Percentiles rank a stretch among this genome's conserved stretches.
Evolutionary conservation across 2,888 invertebrate species (phyloP).

Genomic region (Ecdyonurus torrentis): DNA sequence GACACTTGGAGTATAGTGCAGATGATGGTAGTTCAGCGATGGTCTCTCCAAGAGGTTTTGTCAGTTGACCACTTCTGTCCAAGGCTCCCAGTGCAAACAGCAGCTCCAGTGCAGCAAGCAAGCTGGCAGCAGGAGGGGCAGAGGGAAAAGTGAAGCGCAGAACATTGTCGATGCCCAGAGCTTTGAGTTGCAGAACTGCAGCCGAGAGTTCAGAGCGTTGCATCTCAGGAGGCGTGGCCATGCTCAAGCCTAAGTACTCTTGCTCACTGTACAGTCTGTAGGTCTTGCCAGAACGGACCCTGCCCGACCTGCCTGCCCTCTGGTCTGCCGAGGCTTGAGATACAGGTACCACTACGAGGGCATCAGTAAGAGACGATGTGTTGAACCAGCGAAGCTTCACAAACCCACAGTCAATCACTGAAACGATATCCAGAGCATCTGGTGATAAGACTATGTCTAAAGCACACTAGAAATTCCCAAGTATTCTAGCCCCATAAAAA

Average conservation of each 20-base stretch:
- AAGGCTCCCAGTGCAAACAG: constrained; percentile 73
- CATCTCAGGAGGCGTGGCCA: constrained; percentile 79
- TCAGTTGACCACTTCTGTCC: constrained; percentile 59
- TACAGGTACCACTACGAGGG: constrained; percentile 63
- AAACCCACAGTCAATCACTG: constrained; percentile 91
- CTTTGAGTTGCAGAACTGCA: constrained; percentile 77
- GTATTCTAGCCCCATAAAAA: too few species aligned
- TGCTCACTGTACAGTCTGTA: constrained; percentile 70
- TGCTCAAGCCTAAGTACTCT: constrained; percentile 41
- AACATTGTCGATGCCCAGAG: constrained; percentile 84
- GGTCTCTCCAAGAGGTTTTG: constrained; percentile 54
- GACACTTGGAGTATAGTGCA: constrained; percentile 72
- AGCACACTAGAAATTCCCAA: not conserved
- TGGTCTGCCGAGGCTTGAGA: constrained; percentile 83
- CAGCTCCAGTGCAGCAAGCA: constrained; percentile 70
- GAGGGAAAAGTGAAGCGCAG: constrained; percentile 82
- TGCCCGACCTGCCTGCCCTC: constrained; percentile 82
- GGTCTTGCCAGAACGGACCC: constrained; percentile 67
- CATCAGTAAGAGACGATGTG: constrained; percentile 63
- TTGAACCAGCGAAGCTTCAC: constrained; percentile 87
- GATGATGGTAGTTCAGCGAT: constrained; percentile 87
- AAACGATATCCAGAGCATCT: too few species aligned
- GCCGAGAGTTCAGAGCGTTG: constrained; percentile 72
- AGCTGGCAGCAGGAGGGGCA: constrained; percentile 76
- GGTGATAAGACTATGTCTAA: not conserved